These are phyloP conservation scores for Eleutherodactylus coqui DNA, from an alignment of 2,797 vertebrate species.

Conservation along the genomic window DNA sequence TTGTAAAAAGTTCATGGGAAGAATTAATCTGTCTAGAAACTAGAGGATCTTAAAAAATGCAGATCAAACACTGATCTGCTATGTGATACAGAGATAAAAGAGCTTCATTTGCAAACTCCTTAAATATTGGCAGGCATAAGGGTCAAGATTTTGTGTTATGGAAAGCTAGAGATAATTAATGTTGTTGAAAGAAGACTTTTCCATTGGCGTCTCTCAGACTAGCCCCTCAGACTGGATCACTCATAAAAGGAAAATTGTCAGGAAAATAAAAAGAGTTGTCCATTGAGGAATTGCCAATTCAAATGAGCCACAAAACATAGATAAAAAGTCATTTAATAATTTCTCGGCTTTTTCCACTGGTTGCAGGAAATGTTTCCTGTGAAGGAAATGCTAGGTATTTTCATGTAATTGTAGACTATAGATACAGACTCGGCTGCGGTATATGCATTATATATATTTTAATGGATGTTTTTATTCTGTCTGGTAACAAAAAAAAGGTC, in stretches of 20 bases:
- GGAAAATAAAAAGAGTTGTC: constrained; percentile 63
- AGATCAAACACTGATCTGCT: constrained; percentile 76
- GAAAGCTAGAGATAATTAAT: constrained; percentile 85
- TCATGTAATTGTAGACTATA: neutral
- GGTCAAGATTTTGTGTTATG: constrained; percentile 79
- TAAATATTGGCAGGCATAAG: constrained; percentile 78
- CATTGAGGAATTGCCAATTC: constrained; percentile 71
- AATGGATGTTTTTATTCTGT: neutral
- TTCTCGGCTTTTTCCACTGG: constrained; percentile 38
- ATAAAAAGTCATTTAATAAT: constrained; percentile 65
- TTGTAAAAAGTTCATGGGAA: constrained; percentile 67
- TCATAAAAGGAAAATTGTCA: constrained; percentile 72
- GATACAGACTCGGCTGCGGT: neutral
- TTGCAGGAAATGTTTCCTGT: constrained; percentile 34
- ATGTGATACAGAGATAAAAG: constrained; percentile 78
- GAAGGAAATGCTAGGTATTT: neutral
- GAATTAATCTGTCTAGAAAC: constrained; percentile 79
- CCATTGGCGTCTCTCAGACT: constrained; percentile 80
- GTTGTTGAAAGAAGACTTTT: constrained; percentile 81
- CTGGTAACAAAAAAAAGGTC: neutral
- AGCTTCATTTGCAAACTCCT: constrained; percentile 72
- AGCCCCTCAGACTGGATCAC: constrained; percentile 79
- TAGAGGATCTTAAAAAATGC: constrained; percentile 71
- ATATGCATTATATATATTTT: neutral
- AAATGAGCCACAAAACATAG: constrained; percentile 73